Base-by-base conservation (phyloP, 2,888 invertebrate species). In the Agrotis ipsilon region DNA sequence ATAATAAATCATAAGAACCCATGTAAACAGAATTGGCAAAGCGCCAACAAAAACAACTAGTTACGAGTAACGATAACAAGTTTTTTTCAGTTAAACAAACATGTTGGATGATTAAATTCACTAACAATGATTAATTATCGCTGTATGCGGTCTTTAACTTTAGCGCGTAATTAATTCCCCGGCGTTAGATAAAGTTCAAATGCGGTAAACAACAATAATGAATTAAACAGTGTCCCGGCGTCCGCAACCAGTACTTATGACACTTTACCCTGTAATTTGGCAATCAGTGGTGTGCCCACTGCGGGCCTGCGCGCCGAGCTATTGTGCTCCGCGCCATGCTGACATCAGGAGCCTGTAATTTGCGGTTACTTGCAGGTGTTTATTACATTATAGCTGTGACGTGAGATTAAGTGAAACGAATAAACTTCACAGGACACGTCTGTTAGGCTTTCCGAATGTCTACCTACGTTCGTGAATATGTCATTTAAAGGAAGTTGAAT, bases 201-300 rank as follows among this genome's bases (percentile, higher is more conserved):
- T 88, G 89, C 80, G 88, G 89, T 88, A 87, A 87, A 87, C 84
- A 84, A 88, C 86, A 85, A 90, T 90, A 92, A 90, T 88, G 87
- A 87, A 88, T 87, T 87, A 89, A 89, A 86, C 86, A 87, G 83
- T 87, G 82, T 81, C 86, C 79, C 81, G 86, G 83, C 82, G 81
- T 81, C 83, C 84, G 78, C 83, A 92, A 89, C 92, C 90, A 87
- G 90, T 92, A 88, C 83, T 94, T 93, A 92, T 92, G 92, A 90
- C 92, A 93, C 92, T 88, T 92, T 90, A 94, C 94, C 95, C 94
- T 93, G 90, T 92, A 94, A 95, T 96, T 95, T 94, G 94, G 93
- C 92, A 92, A 94, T 94, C 92, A 92, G 88, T 87, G 89, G 86
- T 86, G 68, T 80, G 72, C 75, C 68, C 74, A 75, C 74, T 73